phyloP scores from a whole-genome alignment of 2,797 vertebrate genomes.

The Galago senegalensis region DNA sequence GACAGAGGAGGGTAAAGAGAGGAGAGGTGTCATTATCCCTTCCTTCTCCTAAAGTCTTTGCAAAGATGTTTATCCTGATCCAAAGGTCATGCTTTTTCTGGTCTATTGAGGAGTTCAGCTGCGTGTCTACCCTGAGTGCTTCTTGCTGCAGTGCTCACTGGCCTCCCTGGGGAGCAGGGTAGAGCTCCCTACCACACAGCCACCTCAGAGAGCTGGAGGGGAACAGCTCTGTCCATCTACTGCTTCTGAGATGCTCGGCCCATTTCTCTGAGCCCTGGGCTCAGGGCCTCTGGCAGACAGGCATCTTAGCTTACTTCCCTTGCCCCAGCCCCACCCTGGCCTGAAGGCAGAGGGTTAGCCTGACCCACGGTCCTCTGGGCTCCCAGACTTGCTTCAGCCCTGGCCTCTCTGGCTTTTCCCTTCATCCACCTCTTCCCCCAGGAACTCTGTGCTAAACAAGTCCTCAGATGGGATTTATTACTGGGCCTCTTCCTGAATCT shows the following conservation, averaged over 20 bases:
- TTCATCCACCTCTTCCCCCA: constrained; percentile 45
- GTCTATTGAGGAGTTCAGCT: background rate
- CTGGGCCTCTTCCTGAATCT: constrained; percentile 61
- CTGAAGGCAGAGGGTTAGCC: constrained; percentile 27
- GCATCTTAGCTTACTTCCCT: background rate
- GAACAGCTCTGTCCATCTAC: background rate
- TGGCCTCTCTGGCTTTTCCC: constrained; percentile 1
- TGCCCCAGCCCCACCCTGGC: background rate
- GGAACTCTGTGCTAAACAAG: constrained; percentile 65
- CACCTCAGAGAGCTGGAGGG: background rate
- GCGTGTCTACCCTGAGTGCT: constrained; percentile 61
- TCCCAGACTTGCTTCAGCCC: background rate
- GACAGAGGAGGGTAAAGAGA: background rate
- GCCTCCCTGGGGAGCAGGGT: background rate
- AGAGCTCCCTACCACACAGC: background rate
- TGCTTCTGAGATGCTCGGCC: background rate
- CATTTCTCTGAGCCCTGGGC: background rate
- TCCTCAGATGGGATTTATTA: constrained; percentile 67
- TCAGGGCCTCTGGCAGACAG: background rate
- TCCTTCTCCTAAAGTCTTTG: background rate
- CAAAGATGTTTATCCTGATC: background rate
- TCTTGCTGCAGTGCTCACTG: background rate
- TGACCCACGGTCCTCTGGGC: background rate
- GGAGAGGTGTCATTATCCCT: background rate
- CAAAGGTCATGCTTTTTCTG: background rate